A percentile compares a stretch with the other conserved stretches of the same genome.
phyloP scores from a whole-genome alignment of 30 jellyfish, hydroid and myxozoan species.

The Phacellophora camtschatica region DNA sequence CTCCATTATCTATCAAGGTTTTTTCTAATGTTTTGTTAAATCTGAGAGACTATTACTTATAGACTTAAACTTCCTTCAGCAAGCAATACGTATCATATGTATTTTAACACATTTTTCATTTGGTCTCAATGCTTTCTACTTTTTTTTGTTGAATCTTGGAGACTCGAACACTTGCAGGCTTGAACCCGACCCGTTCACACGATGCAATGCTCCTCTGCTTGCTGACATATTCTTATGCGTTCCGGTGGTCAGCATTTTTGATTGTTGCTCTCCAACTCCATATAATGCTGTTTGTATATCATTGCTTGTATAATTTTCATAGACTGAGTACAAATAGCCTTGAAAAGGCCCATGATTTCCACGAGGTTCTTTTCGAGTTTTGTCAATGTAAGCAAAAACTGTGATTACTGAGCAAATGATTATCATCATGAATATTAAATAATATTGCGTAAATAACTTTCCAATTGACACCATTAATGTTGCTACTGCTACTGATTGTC shows the following conservation, averaged over 20 bases:
- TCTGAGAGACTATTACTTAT: too few relatives aligned
- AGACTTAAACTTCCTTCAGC: too few relatives aligned
- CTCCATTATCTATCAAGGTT: too few relatives aligned
- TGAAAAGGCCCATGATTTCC: constrained; percentile 24
- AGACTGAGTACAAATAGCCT: constrained; percentile 13
- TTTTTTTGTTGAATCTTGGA: constrained; percentile 7
- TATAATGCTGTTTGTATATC: constrained; percentile 43
- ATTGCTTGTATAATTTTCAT: background rate
- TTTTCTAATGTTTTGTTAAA: too few relatives aligned
- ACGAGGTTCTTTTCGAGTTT: constrained; percentile 3
- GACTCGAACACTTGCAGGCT: constrained; percentile 9
- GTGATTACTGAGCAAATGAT: background rate
- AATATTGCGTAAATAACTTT: constrained; percentile 17
- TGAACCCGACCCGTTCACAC: constrained; percentile 9
- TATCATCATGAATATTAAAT: constrained; percentile 15
- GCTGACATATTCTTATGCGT: constrained; percentile 8
- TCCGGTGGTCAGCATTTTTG: constrained; percentile 15
- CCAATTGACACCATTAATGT: constrained; percentile 60
- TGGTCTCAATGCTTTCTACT: too few relatives aligned
- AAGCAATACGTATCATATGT: too few relatives aligned
- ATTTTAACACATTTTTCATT: too few relatives aligned
- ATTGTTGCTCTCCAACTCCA: constrained; percentile 18
- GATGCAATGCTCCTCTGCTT: background rate
- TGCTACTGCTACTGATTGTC: constrained; percentile 41
- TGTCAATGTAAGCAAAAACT: constrained; percentile 30